phyloP scores from a whole-genome alignment of 2,113 vertebrate species.

The Haemorhous mexicanus region DNA sequence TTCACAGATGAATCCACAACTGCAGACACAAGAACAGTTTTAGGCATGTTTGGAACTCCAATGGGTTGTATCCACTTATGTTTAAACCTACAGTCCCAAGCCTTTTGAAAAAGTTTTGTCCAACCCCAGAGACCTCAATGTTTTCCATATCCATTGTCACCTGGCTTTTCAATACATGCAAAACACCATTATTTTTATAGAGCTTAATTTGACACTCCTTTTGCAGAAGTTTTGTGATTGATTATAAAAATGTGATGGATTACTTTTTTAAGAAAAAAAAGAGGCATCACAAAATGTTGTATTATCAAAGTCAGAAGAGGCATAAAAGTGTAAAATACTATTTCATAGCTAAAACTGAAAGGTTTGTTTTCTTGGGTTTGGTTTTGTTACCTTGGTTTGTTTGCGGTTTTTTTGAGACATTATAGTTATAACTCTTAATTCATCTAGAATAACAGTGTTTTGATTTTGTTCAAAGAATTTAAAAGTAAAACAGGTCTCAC shows the following conservation, averaged over 20 bases:
- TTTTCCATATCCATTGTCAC: not conserved
- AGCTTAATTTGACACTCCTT: not conserved
- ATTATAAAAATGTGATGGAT: not conserved
- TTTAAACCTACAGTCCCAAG: not conserved
- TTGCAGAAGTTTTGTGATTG: not conserved
- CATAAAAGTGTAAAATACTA: not conserved
- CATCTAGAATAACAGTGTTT: not conserved
- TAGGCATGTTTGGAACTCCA: not conserved
- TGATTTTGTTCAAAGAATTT: not conserved
- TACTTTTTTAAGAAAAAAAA: not conserved
- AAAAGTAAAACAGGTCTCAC: not conserved
- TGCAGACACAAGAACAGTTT: not conserved
- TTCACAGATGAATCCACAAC: not conserved
- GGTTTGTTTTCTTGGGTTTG: accelerated
- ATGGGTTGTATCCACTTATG: not conserved
- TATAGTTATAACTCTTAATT: not conserved
- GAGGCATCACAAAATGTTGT: accelerated
- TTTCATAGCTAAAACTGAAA: not conserved
- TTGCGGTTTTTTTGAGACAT: not conserved
- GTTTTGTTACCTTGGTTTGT: not conserved
- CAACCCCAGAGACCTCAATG: accelerated
- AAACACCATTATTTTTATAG: not conserved
- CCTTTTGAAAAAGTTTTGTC: not conserved
- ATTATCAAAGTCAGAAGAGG: not conserved
- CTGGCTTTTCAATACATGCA: not conserved